These are phyloP conservation scores for Phalacrocorax brasilianus DNA, from an alignment of 2,113 vertebrate genomes.

Conservation along the genomic window DNA sequence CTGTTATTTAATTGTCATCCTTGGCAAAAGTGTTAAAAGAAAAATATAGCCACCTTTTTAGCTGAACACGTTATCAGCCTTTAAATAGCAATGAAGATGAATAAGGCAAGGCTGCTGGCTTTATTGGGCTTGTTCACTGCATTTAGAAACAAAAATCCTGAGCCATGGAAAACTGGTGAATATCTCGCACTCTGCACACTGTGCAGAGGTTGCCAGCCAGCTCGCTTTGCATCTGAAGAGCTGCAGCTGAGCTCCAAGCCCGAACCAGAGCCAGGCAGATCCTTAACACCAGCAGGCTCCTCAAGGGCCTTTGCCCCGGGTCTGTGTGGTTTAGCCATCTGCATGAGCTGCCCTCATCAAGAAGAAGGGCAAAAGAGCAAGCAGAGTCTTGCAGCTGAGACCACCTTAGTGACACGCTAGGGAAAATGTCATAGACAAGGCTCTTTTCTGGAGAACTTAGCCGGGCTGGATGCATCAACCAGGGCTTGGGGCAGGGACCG, in stretches of 20 bases:
- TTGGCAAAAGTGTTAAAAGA: not conserved
- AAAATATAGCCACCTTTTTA: not conserved
- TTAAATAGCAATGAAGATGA: not conserved
- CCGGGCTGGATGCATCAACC: not conserved
- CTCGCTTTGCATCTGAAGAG: not conserved
- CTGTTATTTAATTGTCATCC: not conserved
- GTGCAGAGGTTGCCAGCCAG: not conserved
- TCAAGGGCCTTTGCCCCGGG: not conserved
- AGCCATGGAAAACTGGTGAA: not conserved
- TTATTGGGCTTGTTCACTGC: not conserved
- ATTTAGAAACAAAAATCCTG: not conserved
- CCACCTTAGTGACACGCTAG: accelerated
- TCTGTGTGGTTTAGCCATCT: not conserved
- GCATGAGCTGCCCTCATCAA: not conserved
- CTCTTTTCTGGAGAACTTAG: not conserved
- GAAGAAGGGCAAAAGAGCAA: not conserved
- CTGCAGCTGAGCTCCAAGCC: not conserved
- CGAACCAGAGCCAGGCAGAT: not conserved
- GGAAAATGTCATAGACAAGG: not conserved
- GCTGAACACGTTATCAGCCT: not conserved
- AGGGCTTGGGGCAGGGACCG: not conserved
- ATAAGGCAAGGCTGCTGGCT: not conserved
- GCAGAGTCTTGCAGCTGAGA: not conserved
- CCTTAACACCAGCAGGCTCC: not conserved
- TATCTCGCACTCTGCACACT: not conserved